Evolutionary conservation across 2,888 invertebrate species (phyloP).

Genomic region (Cosmopolites sordidus): DNA sequence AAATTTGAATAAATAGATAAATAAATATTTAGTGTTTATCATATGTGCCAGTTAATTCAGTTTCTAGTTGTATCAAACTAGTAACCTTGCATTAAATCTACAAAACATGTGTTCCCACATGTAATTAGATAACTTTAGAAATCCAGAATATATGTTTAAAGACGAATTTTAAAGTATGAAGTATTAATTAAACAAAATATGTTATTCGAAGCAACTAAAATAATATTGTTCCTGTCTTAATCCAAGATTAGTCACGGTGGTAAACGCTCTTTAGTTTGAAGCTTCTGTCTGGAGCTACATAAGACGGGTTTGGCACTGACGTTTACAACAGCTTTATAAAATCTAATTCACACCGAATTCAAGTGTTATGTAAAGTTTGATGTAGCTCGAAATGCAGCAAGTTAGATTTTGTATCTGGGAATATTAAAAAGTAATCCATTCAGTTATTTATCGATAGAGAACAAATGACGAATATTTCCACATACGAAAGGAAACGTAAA

Average conservation of each 20-base stretch:
- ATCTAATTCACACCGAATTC: constrained; percentile 20
- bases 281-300: constrained; percentile 13
- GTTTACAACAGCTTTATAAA: constrained; percentile 20
- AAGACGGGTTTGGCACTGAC: constrained; percentile 18
- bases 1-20: no score
- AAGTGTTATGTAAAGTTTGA: constrained; percentile 25
- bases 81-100: no score
- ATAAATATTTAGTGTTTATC: no score
- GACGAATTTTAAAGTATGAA: neutral
- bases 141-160: no score
- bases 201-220: constrained; percentile 19
- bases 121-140: no score
- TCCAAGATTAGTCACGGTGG: constrained; percentile 16
- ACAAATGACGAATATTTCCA: no score
- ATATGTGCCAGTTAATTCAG: no score
- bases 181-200: constrained; percentile 3
- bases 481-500: no score
- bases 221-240: constrained; percentile 15
- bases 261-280: constrained; percentile 22
- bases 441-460: no score
- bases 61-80: no score
- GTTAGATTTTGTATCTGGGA: constrained; percentile 12
- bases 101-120: no score
- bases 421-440: neutral
- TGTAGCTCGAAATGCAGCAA: constrained; percentile 14